These are phyloP conservation scores for Apus apus DNA, from an alignment of 2,113 vertebrate species.

Conservation along the genomic window DNA sequence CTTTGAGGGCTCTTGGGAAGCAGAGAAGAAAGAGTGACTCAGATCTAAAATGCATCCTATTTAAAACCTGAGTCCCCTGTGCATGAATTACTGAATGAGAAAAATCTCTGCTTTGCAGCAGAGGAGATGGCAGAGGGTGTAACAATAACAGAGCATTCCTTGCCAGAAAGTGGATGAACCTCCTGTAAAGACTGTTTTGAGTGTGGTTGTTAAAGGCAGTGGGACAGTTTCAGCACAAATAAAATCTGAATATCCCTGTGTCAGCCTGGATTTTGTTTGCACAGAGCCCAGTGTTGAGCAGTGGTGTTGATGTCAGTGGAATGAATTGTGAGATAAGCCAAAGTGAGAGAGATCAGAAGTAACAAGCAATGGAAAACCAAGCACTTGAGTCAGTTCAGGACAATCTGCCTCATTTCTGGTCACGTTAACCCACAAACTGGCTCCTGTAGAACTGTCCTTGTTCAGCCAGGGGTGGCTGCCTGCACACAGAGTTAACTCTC, in stretches of 20 bases:
- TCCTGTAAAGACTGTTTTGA: neutral
- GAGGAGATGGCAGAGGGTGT: neutral
- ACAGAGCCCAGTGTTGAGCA: neutral
- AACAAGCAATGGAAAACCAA: neutral
- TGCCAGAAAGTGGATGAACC: neutral
- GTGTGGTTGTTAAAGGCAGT: neutral
- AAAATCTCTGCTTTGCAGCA: neutral
- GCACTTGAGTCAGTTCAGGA: neutral
- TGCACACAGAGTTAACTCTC: neutral
- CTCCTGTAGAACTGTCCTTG: neutral
- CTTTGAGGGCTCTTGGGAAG: neutral
- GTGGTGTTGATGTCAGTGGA: neutral
- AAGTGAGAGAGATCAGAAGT: neutral
- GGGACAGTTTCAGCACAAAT: neutral
- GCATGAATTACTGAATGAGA: neutral
- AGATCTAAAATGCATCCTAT: neutral
- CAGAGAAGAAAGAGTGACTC: neutral
- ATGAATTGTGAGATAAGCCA: neutral
- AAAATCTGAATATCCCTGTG: neutral
- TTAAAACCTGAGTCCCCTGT: neutral
- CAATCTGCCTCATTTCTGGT: neutral
- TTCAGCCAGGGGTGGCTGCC: neutral
- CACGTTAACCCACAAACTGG: neutral
- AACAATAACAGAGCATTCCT: neutral
- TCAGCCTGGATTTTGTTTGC: neutral